Conservation (phyloP, 1,140 invertebrate genomes). For the Chelonus insularis region DNA sequence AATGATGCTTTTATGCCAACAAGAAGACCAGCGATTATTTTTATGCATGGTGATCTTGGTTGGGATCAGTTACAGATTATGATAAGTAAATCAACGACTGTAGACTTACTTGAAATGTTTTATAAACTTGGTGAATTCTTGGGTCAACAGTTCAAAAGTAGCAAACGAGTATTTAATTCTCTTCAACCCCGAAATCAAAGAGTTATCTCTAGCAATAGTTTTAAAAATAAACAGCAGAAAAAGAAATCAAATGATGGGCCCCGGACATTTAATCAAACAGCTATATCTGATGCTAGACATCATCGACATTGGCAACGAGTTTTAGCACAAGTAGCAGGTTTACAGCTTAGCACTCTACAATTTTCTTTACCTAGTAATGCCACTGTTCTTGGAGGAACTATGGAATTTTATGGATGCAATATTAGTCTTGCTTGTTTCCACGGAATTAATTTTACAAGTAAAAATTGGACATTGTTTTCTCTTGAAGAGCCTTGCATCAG, state of each 20-base stretch:
- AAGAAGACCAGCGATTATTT: conserved; percentile 81
- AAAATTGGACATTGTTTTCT: conserved; percentile 95
- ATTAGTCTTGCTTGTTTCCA: conserved; percentile 96
- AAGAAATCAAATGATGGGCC: conserved; percentile 51
- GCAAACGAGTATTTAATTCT: conserved; percentile 85
- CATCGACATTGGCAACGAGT: conserved; percentile 92
- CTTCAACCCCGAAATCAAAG: conserved; percentile 64
- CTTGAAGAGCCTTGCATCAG: conserved; percentile 92
- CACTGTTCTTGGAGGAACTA: conserved; percentile 88
- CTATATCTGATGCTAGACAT: conserved; percentile 70
- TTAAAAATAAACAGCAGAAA: conserved; percentile 56
- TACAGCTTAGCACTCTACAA: conserved; percentile 73
- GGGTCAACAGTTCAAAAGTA: conserved; percentile 91
- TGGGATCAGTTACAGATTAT: conserved; percentile 97
- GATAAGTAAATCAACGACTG: conserved; percentile 95
- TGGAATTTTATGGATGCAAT: conserved; percentile 87
- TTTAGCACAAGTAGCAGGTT: conserved; percentile 71
- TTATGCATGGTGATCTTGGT: conserved; percentile 87
- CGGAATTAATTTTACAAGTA: conserved; percentile 95
- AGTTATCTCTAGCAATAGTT: conserved; percentile 55
- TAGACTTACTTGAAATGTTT: conserved; percentile 95
- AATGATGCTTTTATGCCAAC: conserved; percentile 63
- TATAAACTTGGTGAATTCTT: conserved; percentile 97
- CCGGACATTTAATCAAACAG: conserved; percentile 52
- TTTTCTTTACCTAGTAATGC: conserved; percentile 63